A percentile compares a stretch with the other conserved stretches of the same genome.
Conservation (phyloP, 2,888 invertebrate species). For the Scaeva pyrastri region DNA sequence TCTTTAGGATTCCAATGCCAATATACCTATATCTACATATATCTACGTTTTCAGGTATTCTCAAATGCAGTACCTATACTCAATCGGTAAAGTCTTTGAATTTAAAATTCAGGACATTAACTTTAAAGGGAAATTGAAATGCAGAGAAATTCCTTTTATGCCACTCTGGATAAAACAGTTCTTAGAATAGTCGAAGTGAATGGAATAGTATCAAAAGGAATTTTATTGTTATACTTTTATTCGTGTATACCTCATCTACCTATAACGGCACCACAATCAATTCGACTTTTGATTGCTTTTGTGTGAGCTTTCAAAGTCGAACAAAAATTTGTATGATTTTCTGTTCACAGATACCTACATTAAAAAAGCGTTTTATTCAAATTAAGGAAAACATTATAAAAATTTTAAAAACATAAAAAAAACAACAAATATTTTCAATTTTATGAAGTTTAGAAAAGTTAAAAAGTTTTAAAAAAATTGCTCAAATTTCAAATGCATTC, state of each 20-base stretch:
- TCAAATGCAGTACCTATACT: not conserved
- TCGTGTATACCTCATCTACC: not conserved
- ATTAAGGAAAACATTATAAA: no score
- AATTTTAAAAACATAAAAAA: no score
- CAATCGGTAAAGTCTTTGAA: constrained; percentile 11
- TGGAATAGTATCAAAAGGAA: not conserved
- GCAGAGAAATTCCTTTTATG: not conserved
- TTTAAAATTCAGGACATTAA: constrained; percentile 18
- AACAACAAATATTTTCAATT: no score
- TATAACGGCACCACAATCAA: not conserved
- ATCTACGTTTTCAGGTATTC: no score
- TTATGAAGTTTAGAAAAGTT: no score
- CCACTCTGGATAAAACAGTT: not conserved
- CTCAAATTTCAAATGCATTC: no score
- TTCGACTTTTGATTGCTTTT: not conserved
- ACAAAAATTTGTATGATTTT: no score
- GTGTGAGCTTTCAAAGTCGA: not conserved
- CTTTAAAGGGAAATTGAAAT: constrained; percentile 9
- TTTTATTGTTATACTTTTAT: not conserved
- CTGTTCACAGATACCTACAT: no score
- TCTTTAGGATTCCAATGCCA: not conserved
- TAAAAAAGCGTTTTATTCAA: no score
- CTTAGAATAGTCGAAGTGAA: not conserved
- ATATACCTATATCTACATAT: no score
- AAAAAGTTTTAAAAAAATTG: no score